These are phyloP conservation scores for Tetramorium parvispinum DNA, from an alignment of 1,140 invertebrate genomes.

Conservation along the genomic window DNA sequence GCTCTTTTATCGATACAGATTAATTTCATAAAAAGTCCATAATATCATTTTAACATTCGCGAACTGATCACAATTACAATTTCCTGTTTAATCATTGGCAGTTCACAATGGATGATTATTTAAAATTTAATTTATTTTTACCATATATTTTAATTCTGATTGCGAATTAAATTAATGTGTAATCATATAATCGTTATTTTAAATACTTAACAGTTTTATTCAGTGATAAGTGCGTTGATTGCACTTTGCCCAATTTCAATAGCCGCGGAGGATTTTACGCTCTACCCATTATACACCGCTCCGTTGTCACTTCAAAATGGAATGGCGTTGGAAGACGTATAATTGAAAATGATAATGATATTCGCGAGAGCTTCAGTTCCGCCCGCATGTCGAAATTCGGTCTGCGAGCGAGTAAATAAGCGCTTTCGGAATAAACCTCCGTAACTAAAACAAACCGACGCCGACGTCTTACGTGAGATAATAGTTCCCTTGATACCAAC, in stretches of 20 bases:
- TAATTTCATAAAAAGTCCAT: not conserved
- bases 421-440: conserved; percentile 43
- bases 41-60: not conserved
- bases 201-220: not conserved
- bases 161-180: not conserved
- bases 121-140: conserved; percentile 18
- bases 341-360: conserved; percentile 58
- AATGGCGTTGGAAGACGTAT: not conserved
- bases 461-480: conserved; percentile 32
- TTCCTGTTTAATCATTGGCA: not conserved
- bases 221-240: not conserved
- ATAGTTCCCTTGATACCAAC: conserved; percentile 30
- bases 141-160: not conserved
- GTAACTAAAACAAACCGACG: conserved; percentile 43
- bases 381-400: conserved; percentile 34
- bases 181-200: conserved; percentile 8
- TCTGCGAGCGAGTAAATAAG: conserved; percentile 41
- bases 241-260: conserved; percentile 1
- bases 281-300: not conserved
- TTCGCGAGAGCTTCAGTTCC: not conserved
- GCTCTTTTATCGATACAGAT: not conserved
- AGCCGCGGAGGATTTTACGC: not conserved
- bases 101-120: not conserved
- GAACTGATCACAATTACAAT: not conserved
- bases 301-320: conserved; percentile 1